Conservation (phyloP, 2,113 vertebrate genomes). For the Vicugna pacos region DNA sequence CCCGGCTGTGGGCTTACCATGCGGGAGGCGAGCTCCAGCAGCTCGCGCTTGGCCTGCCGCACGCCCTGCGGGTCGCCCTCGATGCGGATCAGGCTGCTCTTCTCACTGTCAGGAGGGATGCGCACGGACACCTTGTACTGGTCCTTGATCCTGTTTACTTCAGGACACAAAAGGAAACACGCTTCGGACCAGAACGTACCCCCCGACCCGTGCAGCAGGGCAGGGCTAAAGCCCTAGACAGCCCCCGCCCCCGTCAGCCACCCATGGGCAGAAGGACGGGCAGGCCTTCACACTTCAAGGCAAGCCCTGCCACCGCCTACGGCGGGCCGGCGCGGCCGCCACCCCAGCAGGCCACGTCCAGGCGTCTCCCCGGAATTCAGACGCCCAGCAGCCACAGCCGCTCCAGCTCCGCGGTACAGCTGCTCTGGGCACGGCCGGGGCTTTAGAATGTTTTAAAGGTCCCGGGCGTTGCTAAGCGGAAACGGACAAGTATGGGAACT, state of each 20-base stretch:
- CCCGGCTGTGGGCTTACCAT: conserved; percentile 89
- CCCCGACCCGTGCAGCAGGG: no score
- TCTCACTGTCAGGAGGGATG: conserved; percentile 98
- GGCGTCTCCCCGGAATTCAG: rapidly evolving
- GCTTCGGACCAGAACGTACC: not conserved
- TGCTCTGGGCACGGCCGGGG: rapidly evolving
- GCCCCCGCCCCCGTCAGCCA: no score
- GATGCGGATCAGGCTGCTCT: conserved; percentile 98
- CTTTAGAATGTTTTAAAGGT: not conserved
- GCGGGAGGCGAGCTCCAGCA: conserved; percentile 97
- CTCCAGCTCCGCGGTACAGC: rapidly evolving
- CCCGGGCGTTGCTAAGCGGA: not conserved
- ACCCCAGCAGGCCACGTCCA: no score
- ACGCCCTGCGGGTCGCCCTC: conserved; percentile 99
- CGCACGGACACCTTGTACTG: conserved; percentile 98
- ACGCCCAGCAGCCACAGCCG: rapidly evolving
- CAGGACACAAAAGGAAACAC: conserved; percentile 16
- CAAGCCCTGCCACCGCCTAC: rapidly evolving
- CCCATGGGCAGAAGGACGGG: rapidly evolving
- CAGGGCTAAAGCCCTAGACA: not conserved
- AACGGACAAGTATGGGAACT: not conserved
- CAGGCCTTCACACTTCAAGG: no score
- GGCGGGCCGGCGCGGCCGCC: rapidly evolving
- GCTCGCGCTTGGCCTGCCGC: conserved; percentile 98
- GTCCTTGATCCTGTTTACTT: conserved; percentile 99